These are phyloP conservation scores for Bufotes viridis DNA, from an alignment of 2,797 vertebrate species.

Conservation along the genomic window DNA sequence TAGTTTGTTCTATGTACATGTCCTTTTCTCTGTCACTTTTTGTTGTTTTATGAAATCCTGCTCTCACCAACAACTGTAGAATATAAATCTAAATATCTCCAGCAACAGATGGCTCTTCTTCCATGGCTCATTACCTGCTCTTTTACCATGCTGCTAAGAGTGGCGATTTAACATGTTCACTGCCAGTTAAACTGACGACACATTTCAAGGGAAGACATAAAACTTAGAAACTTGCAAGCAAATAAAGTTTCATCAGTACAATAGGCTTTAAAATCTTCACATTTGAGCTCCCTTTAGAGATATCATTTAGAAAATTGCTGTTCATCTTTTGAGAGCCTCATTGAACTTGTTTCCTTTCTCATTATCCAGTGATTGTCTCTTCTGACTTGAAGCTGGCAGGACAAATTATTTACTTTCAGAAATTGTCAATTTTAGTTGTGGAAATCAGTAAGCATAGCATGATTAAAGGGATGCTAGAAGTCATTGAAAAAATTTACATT, in stretches of 20 bases:
- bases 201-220: not conserved
- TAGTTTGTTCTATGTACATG: constrained; percentile 27
- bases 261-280: not conserved
- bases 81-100: constrained; percentile 60
- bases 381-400: constrained; percentile 1
- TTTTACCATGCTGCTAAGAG: constrained; percentile 18
- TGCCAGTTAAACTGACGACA: not conserved
- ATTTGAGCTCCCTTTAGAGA: constrained; percentile 36
- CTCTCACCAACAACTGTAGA: constrained; percentile 46
- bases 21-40: constrained; percentile 45
- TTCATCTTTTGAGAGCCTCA: constrained; percentile 26
- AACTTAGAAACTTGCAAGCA: constrained; percentile 2
- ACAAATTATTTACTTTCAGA: constrained; percentile 6
- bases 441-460: not conserved
- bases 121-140: constrained; percentile 56
- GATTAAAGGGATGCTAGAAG: not conserved
- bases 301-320: constrained; percentile 44
- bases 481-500: not conserved
- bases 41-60: constrained; percentile 43
- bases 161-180: constrained; percentile 39
- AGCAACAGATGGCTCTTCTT: constrained; percentile 56
- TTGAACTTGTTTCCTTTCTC: constrained; percentile 36
- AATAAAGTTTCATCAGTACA: constrained; percentile 23
- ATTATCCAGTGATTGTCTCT: constrained; percentile 38
- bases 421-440: constrained; percentile 32